Conservation (phyloP, 2,888 invertebrate species). For the Troides aeacus region DNA sequence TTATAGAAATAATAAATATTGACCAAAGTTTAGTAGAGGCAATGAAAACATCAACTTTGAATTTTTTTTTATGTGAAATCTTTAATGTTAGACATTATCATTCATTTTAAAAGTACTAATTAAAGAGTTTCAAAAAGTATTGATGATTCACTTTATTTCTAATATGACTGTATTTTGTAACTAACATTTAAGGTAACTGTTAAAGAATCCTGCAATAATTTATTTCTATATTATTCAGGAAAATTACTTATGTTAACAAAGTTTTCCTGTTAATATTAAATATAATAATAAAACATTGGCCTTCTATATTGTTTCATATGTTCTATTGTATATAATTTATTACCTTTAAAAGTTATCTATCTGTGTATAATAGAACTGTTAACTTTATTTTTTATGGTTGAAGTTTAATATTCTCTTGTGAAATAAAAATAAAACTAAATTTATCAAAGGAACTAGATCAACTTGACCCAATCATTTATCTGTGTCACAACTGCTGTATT, state of each 20-base stretch:
- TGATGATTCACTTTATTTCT: too few relatives aligned
- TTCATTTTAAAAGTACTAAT: too few relatives aligned
- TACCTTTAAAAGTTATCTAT: not conserved
- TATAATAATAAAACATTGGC: not conserved
- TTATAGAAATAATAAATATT: too few relatives aligned
- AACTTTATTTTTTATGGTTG: not conserved
- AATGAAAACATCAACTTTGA: too few relatives aligned
- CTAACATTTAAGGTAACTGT: not conserved
- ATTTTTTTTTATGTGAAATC: too few relatives aligned
- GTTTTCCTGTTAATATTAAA: not conserved
- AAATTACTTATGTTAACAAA: not conserved
- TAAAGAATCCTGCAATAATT: not conserved
- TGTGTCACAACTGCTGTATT: constrained; percentile 41
- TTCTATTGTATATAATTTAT: not conserved
- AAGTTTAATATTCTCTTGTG: not conserved
- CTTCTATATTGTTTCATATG: not conserved
- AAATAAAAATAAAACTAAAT: not conserved
- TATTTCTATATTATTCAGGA: not conserved
- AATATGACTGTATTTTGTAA: too few relatives aligned
- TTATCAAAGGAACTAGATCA: constrained; percentile 25
- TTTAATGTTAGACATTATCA: too few relatives aligned
- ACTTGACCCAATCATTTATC: constrained; percentile 42
- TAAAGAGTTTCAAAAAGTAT: too few relatives aligned
- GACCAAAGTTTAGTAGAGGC: too few relatives aligned
- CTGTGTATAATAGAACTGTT: not conserved